These are phyloP conservation scores for Xerus rutilus DNA, from an alignment of 2,797 vertebrate genomes.

Conservation along the genomic window DNA sequence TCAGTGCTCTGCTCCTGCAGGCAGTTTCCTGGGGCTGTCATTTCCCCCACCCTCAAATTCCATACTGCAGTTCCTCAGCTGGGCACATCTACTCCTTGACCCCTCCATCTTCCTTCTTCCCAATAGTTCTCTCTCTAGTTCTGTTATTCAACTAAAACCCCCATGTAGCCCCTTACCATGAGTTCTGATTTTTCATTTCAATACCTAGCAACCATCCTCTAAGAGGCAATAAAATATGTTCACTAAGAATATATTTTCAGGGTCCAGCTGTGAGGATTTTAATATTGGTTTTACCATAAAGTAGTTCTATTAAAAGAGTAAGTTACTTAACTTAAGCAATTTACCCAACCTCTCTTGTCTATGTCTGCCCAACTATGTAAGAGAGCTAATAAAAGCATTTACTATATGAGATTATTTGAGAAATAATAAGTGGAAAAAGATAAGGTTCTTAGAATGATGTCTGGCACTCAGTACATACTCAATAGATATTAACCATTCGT, in stretches of 20 bases:
- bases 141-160: neutral
- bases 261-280: neutral
- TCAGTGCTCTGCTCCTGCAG: fast-evolving
- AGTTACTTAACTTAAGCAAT: conserved; percentile 21
- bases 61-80: neutral
- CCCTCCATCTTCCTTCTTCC: fast-evolving
- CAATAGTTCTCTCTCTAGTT: neutral
- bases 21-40: fast-evolving
- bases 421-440: conserved; percentile 8
- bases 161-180: neutral
- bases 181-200: neutral
- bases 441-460: neutral
- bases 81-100: neutral
- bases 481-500: conserved; percentile 1
- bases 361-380: neutral
- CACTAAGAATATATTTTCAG: neutral
- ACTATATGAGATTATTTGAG: neutral
- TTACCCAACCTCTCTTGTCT: neutral
- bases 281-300: conserved; percentile 22
- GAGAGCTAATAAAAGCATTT: neutral
- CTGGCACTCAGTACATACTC: neutral
- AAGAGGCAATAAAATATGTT: neutral
- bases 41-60: neutral
- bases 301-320: neutral
- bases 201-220: neutral